Conservation (phyloP, 2,888 invertebrate genomes). For the Watsonalla cultraria region DNA sequence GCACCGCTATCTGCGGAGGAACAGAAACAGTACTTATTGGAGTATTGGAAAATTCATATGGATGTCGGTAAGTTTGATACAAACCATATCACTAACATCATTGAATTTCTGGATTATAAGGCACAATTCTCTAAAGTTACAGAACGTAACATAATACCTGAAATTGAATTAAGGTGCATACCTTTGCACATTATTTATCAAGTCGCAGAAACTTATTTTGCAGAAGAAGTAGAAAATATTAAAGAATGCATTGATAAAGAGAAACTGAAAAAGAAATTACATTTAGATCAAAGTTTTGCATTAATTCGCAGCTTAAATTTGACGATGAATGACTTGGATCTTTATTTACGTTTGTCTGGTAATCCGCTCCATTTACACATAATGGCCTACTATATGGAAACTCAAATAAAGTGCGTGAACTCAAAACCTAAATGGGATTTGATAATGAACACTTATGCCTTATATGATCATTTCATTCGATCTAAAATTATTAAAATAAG, state of each 20-base stretch:
- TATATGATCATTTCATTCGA: conserved; percentile 15
- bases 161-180: background rate
- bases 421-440: conserved; percentile 8
- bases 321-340: background rate
- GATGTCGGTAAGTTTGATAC: conserved; percentile 4
- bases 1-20: conserved; percentile 6
- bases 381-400: conserved; percentile 10
- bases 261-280: background rate
- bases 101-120: background rate
- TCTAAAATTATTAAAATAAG: conserved; percentile 11
- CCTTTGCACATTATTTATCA: conserved; percentile 5
- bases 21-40: conserved; percentile 9
- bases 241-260: background rate
- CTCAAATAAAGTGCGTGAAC: background rate
- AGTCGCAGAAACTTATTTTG: conserved; percentile 2
- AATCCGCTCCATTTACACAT: conserved; percentile 15
- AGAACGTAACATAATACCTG: background rate
- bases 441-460: conserved; percentile 4
- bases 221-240: conserved; percentile 1
- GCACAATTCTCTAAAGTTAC: background rate
- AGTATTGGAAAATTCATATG: conserved; percentile 8
- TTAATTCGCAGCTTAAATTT: background rate
- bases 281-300: background rate
- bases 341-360: background rate
- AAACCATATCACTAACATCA: conserved; percentile 3